Percentiles rank a stretch among this genome's conserved stretches.
Evolutionary conservation across 2,113 vertebrate species (phyloP).

Genomic region (Sinocyclocheilus anophthalmus): DNA sequence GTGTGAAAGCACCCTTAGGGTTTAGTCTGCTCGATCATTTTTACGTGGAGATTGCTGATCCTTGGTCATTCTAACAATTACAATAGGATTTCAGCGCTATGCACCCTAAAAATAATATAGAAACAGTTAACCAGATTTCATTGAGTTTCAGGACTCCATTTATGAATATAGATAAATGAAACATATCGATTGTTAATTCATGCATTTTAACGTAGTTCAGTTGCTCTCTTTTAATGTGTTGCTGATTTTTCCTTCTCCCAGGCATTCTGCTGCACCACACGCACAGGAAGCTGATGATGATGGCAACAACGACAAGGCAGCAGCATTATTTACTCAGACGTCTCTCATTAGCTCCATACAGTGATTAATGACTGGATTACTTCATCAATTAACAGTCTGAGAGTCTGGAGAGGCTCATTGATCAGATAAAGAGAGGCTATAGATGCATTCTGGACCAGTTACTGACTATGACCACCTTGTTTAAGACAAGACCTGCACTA

Average conservation of each 20-base stretch:
- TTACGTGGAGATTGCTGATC: no score
- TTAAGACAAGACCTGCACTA: neutral
- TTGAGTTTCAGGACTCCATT: neutral
- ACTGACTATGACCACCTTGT: neutral
- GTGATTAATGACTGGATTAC: constrained; percentile 59
- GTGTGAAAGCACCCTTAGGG: no score
- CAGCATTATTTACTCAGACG: constrained; percentile 50
- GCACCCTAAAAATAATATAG: no score
- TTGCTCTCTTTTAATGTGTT: constrained; percentile 36
- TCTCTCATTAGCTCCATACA: constrained; percentile 43
- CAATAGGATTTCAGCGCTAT: no score
- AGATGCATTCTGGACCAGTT: constrained; percentile 12
- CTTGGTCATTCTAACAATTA: no score
- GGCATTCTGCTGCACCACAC: constrained; percentile 74
- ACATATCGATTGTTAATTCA: neutral
- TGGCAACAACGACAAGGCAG: neutral
- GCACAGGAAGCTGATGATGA: constrained; percentile 33
- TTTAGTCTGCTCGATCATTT: no score
- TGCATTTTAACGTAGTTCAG: neutral
- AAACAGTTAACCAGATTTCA: neutral
- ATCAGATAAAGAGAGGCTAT: constrained; percentile 40
- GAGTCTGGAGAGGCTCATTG: constrained; percentile 47
- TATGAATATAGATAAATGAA: neutral
- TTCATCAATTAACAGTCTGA: constrained; percentile 57
- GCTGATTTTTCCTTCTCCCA: constrained; percentile 37